These are phyloP conservation scores for Epinotia nisella DNA, from an alignment of 2,888 invertebrate species.

Conservation along the genomic window DNA sequence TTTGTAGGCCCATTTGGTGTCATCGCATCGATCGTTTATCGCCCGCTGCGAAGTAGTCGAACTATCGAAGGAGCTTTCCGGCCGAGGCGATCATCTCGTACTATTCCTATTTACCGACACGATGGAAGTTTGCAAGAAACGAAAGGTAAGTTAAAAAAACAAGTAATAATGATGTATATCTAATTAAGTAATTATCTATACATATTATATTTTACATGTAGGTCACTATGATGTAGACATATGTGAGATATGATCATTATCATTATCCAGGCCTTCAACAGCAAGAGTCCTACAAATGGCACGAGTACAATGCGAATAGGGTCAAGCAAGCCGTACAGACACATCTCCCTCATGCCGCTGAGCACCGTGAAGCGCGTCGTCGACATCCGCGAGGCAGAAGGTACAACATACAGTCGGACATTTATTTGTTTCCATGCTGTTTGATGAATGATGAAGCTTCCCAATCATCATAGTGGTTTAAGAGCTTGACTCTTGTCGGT, in stretches of 20 bases:
- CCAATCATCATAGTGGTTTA: too few species aligned
- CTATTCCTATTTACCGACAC: conserved; percentile 97
- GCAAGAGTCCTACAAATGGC: conserved; percentile 86
- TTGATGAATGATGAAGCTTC: too few species aligned
- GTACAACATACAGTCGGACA: conserved; percentile 61
- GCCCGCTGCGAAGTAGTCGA: conserved; percentile 95
- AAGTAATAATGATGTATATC: background rate
- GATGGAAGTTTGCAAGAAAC: conserved; percentile 95
- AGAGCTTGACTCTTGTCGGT: too few species aligned
- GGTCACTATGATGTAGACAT: background rate
- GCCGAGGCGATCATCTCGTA: conserved; percentile 93
- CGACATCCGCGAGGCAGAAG: conserved; percentile 94
- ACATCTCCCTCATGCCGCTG: conserved; percentile 94
- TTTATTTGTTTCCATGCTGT: background rate
- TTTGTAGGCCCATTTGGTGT: conserved; percentile 93
- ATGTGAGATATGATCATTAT: background rate
- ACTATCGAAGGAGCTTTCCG: conserved; percentile 92
- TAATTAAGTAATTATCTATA: too few species aligned
- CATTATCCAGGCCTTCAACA: conserved; percentile 74
- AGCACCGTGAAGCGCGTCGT: conserved; percentile 96
- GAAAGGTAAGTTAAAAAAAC: conserved; percentile 83
- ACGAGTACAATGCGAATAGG: conserved; percentile 85
- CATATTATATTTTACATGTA: background rate
- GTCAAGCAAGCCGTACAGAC: conserved; percentile 94
- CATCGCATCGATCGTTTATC: conserved; percentile 96